These are phyloP conservation scores for Arvicanthis niloticus DNA, from an alignment of 2,113 vertebrate genomes.

Conservation along the genomic window DNA sequence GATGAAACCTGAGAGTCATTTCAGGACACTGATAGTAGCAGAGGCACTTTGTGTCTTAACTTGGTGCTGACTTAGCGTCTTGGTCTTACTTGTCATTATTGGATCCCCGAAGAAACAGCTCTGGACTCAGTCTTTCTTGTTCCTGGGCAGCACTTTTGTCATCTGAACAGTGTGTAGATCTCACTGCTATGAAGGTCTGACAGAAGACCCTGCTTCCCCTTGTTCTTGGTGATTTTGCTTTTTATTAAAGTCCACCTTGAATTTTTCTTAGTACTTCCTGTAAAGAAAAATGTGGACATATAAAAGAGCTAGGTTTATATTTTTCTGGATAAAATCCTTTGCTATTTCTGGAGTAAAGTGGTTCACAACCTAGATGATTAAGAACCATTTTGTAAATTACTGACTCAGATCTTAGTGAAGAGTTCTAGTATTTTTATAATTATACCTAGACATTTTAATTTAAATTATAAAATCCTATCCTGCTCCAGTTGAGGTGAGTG, in stretches of 20 bases:
- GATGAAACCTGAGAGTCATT: neutral
- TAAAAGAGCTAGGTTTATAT: neutral
- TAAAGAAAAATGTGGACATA: too few relatives aligned
- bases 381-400: neutral
- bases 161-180: neutral
- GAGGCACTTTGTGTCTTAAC: neutral
- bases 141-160: neutral
- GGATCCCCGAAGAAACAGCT: neutral
- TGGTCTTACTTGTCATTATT: neutral
- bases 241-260: neutral
- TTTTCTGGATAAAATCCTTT: neutral
- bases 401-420: neutral
- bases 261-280: neutral
- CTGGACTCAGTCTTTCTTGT: neutral
- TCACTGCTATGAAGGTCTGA: neutral
- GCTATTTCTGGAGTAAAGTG: conserved; percentile 17
- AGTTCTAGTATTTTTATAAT: conserved; percentile 22
- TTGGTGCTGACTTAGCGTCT: neutral
- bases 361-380: neutral
- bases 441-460: neutral
- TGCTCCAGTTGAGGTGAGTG: neutral
- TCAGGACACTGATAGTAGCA: neutral
- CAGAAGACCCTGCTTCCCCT: neutral
- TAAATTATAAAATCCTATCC: neutral
- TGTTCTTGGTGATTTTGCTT: conserved; percentile 32